Evolutionary conservation across 92 coral and sea anemone species (phyloP).

Genomic region (Epizoanthus ramosus): DNA sequence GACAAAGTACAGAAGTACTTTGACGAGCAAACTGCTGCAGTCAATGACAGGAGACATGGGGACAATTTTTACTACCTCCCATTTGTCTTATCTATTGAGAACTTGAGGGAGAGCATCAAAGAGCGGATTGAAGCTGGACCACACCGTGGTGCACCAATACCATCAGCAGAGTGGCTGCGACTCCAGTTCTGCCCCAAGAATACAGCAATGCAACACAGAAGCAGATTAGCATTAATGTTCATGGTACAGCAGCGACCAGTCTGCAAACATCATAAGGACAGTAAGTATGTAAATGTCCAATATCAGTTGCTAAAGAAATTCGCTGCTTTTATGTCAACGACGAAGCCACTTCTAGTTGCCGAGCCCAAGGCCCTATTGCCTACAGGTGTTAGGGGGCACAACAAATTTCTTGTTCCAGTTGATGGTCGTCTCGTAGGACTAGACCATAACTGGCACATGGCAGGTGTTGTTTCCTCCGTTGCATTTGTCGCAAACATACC

Average conservation of each 20-base stretch:
- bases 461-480: no score
- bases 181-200: slow-evolving; percentile 19
- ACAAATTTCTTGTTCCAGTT: neutral
- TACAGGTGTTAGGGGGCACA: neutral
- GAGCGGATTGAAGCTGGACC: neutral
- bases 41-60: slow-evolving; percentile 8
- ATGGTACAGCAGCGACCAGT: slow-evolving; percentile 4
- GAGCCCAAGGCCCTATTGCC: neutral
- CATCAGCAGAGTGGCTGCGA: slow-evolving; percentile 2
- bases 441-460: no score
- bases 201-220: neutral
- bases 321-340: neutral
- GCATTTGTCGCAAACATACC: no score
- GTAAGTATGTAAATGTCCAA: neutral
- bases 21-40: neutral
- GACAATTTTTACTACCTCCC: slow-evolving; percentile 17
- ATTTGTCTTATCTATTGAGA: neutral
- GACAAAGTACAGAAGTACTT: neutral
- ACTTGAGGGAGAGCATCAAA: neutral
- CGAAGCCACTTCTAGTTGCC: neutral
- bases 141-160: neutral
- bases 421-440: no score
- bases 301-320: neutral
- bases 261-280: neutral
- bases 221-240: neutral